These are phyloP conservation scores for Camelus bactrianus DNA, from an alignment of 2,113 vertebrate genomes.

Conservation along the genomic window DNA sequence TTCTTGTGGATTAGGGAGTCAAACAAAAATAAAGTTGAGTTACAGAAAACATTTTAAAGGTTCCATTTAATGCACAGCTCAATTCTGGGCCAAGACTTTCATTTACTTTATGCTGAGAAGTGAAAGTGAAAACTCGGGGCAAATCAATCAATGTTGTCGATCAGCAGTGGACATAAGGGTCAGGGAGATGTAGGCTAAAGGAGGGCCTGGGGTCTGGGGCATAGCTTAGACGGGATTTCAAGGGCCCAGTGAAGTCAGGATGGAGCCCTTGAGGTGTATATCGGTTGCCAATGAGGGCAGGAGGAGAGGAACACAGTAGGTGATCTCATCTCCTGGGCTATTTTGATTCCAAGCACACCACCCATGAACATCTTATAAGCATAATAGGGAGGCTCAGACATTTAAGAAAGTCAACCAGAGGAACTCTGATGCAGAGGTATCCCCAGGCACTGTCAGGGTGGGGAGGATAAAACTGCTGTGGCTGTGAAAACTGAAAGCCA, in stretches of 20 bases:
- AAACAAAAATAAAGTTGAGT: background rate
- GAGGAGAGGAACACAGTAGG: background rate
- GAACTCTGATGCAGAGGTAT: constrained; percentile 68
- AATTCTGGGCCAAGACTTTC: background rate
- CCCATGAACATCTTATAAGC: constrained; percentile 42
- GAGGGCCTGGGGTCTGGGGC: background rate
- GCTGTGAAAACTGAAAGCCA: constrained; percentile 69
- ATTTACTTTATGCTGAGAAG: background rate
- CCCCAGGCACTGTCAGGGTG: constrained; percentile 34
- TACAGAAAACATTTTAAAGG: background rate
- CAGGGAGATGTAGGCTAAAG: background rate
- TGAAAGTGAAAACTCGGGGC: background rate
- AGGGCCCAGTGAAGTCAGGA: background rate
- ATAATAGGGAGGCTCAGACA: constrained; percentile 20
- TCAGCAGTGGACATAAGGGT: background rate
- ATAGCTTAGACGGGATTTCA: background rate
- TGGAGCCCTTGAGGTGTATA: background rate
- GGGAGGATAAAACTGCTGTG: constrained; percentile 57
- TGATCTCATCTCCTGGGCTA: background rate
- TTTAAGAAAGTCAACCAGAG: constrained; percentile 30
- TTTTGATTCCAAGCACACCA: background rate
- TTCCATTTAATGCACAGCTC: background rate
- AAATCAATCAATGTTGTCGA: background rate
- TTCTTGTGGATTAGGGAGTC: background rate
- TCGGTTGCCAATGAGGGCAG: background rate